These are phyloP conservation scores for Tigriopus californicus DNA, from an alignment of 2,888 invertebrate species.

Conservation along the genomic window DNA sequence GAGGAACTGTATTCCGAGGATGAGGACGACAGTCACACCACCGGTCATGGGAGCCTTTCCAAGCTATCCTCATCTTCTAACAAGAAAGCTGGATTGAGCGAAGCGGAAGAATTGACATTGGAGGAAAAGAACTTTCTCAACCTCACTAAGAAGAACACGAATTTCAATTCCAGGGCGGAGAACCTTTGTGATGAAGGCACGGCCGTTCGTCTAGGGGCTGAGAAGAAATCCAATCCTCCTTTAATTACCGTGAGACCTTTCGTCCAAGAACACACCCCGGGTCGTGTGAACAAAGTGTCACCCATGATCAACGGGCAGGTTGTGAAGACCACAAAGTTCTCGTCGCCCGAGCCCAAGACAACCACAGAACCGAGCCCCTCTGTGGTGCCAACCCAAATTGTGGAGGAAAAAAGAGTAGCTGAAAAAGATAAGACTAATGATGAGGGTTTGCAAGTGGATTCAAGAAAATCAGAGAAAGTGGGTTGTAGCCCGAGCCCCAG, in stretches of 20 bases:
- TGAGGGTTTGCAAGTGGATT: no score
- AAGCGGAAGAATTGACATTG: neutral
- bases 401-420: no score
- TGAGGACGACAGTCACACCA: slow-evolving; percentile 4
- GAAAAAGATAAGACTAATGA: no score
- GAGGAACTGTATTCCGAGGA: neutral
- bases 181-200: neutral
- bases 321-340: no score
- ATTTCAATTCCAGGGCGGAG: neutral
- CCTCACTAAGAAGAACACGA: slow-evolving; percentile 4
- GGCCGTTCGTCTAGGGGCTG: neutral
- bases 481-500: no score
- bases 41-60: no score
- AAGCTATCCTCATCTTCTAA: no score
- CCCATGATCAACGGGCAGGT: neutral
- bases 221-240: slow-evolving; percentile 6
- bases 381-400: no score
- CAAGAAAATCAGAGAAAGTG: no score
- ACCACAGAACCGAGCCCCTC: no score
- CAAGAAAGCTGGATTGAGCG: neutral
- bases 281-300: neutral
- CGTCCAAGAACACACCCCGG: slow-evolving; percentile 6
- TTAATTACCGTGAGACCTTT: slow-evolving; percentile 1
- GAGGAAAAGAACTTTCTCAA: slow-evolving; percentile 4
- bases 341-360: no score